Percentiles rank a stretch among this genome's conserved stretches.
Evolutionary conservation across 2,797 vertebrate species (phyloP).

Genomic region (Pipistrellus pygmaeus): DNA sequence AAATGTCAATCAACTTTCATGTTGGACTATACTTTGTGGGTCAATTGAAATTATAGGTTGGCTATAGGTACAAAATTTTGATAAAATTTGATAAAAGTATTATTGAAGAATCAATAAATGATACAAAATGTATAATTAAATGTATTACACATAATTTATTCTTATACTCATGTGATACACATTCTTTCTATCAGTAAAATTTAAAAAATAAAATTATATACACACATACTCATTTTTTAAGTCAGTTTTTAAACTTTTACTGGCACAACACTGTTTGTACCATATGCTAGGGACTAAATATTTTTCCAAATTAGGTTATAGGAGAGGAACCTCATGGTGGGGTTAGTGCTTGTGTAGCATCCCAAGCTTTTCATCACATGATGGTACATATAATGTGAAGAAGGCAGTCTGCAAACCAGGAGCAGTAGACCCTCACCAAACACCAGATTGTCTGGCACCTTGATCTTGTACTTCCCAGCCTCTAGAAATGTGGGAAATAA

Average conservation of each 20-base stretch:
- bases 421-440: accelerated
- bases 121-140: background rate
- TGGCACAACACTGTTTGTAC: background rate
- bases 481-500: background rate
- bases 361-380: background rate
- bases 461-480: background rate
- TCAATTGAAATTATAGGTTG: background rate
- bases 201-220: background rate
- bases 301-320: background rate
- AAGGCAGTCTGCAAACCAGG: background rate
- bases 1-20: background rate
- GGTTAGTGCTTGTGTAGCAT: background rate
- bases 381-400: background rate
- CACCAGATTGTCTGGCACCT: accelerated
- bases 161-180: background rate
- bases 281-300: background rate
- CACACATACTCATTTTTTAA: background rate
- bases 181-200: background rate
- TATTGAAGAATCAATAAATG: background rate
- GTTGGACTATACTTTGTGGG: background rate
- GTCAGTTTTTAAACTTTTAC: background rate
- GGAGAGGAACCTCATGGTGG: background rate
- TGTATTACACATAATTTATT: background rate
- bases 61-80: background rate
- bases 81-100: slow-evolving; percentile 19